Percentiles rank a stretch among this genome's conserved stretches.
Conservation (phyloP, 2,888 invertebrate genomes). For the Sphaerophoria rueppellii region DNA sequence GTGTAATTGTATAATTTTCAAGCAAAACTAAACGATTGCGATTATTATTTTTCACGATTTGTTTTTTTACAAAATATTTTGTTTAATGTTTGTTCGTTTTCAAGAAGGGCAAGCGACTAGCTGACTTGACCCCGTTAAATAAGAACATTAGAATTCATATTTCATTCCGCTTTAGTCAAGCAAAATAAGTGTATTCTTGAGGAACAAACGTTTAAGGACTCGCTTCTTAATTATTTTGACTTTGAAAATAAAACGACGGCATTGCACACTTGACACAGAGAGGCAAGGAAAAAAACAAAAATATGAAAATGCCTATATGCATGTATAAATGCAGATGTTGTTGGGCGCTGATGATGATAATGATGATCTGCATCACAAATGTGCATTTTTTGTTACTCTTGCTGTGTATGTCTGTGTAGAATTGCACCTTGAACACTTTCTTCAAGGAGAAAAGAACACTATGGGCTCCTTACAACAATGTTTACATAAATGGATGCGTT, state of each 20-base stretch:
- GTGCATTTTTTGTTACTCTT: constrained; percentile 22
- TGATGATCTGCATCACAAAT: constrained; percentile 25
- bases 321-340: constrained; percentile 15
- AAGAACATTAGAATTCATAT: neutral
- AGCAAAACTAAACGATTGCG: constrained; percentile 34
- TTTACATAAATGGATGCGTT: constrained; percentile 35
- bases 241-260: constrained; percentile 68
- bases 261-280: constrained; percentile 62
- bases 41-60: constrained; percentile 54
- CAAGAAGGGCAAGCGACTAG: neutral
- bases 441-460: constrained; percentile 48
- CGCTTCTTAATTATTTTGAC: constrained; percentile 69
- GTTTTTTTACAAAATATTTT: constrained; percentile 38
- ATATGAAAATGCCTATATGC: neutral
- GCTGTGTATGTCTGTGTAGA: neutral
- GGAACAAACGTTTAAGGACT: constrained; percentile 45
- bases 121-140: constrained; percentile 5
- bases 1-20: constrained; percentile 18
- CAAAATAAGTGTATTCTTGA: constrained; percentile 49
- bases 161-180: constrained; percentile 43
- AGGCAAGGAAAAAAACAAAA: neutral
- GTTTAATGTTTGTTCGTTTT: neutral
- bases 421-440: constrained; percentile 60
- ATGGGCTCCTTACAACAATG: constrained; percentile 19
- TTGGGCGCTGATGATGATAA: constrained; percentile 20